Conservation (phyloP, 2,888 invertebrate genomes). For the Masnerella sp. region DNA sequence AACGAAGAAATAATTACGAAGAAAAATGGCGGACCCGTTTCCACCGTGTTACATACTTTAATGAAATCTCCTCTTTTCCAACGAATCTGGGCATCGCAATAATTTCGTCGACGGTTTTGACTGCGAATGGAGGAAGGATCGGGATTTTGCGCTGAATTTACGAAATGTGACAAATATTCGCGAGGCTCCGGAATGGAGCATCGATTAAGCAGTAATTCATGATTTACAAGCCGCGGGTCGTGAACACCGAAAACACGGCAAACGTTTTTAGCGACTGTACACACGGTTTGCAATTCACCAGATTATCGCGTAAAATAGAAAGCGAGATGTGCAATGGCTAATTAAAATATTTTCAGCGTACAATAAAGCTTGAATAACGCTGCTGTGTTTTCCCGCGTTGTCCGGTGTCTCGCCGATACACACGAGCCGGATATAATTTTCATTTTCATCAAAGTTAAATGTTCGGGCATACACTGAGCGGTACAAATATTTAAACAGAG, state of each 20-base stretch:
- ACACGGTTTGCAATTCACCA: conserved; percentile 27
- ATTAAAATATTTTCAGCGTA: conserved; percentile 52
- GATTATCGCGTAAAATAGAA: conserved; percentile 45
- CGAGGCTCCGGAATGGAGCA: conserved; percentile 38
- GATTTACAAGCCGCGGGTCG: conserved; percentile 45
- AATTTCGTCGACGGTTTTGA: conserved; percentile 7
- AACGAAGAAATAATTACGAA: no score
- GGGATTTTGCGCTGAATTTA: conserved; percentile 15
- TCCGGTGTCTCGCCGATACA: conserved; percentile 15
- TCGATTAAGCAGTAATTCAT: conserved; percentile 54
- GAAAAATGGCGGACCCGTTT: no score
- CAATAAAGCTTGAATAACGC: conserved; percentile 53
- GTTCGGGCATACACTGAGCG: conserved; percentile 15
- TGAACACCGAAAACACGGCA: conserved; percentile 55
- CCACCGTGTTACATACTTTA: conserved; percentile 46
- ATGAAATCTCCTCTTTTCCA: conserved; percentile 40
- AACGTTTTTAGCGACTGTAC: conserved; percentile 50
- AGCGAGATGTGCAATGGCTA: conserved; percentile 41
- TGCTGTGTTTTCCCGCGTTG: conserved; percentile 29
- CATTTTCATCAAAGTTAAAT: conserved; percentile 55
- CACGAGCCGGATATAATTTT: conserved; percentile 41
- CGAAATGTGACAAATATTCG: conserved; percentile 49
- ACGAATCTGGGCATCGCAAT: conserved; percentile 34
- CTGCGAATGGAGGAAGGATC: not conserved
- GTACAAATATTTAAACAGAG: conserved; percentile 48